phyloP scores from a whole-genome alignment of 2,888 invertebrate genomes.

The Tortrix viridana region DNA sequence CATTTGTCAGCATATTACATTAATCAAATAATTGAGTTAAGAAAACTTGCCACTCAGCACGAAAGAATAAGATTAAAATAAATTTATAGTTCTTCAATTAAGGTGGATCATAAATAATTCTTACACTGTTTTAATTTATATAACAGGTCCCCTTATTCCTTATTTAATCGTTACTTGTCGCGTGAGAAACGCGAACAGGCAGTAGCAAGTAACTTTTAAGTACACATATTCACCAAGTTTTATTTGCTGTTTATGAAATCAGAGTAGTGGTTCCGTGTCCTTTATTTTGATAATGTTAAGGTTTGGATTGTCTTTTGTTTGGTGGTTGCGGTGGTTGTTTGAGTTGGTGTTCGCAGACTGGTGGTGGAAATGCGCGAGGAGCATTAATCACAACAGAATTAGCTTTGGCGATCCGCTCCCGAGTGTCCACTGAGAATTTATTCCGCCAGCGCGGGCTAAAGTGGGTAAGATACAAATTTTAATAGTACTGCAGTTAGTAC shows the following conservation, averaged over 20 bases:
- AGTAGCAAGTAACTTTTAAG: constrained; percentile 73
- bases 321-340: constrained; percentile 27
- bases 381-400: constrained; percentile 84
- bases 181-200: constrained; percentile 81
- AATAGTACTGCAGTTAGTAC: too few relatives aligned
- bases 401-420: constrained; percentile 82
- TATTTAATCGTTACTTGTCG: constrained; percentile 74
- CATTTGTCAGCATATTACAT: not conserved
- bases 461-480: constrained; percentile 30
- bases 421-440: constrained; percentile 78
- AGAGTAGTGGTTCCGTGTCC: not conserved
- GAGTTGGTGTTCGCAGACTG: constrained; percentile 58
- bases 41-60: constrained; percentile 25
- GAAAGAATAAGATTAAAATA: constrained; percentile 25
- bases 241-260: constrained; percentile 22
- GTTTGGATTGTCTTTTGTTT: constrained; percentile 31
- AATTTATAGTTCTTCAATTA: constrained; percentile 42
- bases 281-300: constrained; percentile 41
- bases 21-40: constrained; percentile 24
- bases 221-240: constrained; percentile 44
- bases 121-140: constrained; percentile 68
- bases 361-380: constrained; percentile 75
- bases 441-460: constrained; percentile 52
- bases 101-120: constrained; percentile 44
- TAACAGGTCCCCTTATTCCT: constrained; percentile 66